These are phyloP conservation scores for Colinus virginianus DNA, from an alignment of 2,113 vertebrate genomes.

Conservation along the genomic window DNA sequence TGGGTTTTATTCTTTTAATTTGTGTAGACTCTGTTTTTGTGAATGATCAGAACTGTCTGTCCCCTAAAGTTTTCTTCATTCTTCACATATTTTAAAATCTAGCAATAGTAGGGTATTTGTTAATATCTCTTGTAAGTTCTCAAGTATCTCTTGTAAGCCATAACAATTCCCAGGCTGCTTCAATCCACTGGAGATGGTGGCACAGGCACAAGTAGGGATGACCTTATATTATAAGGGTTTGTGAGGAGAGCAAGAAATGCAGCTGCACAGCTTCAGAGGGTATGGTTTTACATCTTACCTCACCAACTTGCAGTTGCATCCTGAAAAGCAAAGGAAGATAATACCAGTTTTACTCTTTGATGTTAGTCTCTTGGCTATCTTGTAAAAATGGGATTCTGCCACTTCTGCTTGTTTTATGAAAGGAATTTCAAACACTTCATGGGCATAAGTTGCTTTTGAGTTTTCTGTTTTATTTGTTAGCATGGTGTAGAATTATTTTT, in stretches of 20 bases:
- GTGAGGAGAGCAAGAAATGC: not conserved
- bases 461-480: not conserved
- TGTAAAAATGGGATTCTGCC: not conserved
- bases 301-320: not conserved
- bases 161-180: not conserved
- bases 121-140: not conserved
- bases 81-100: not conserved
- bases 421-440: not conserved
- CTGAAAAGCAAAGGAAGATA: not conserved
- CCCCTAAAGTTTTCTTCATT: not conserved
- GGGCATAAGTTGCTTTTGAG: not conserved
- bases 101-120: not conserved
- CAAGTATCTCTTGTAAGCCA: not conserved
- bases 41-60: not conserved
- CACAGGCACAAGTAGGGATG: not conserved
- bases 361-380: not conserved
- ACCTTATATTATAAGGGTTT: not conserved
- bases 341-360: not conserved
- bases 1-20: not conserved
- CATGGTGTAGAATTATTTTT: not conserved
- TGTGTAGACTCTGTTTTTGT: not conserved
- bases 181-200: not conserved
- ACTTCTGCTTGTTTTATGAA: not conserved
- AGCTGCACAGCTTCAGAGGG: not conserved
- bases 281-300: not conserved